Conservation (phyloP, 37 sponge, comb jelly and placozoan species). For the Oscarella lobularis region DNA sequence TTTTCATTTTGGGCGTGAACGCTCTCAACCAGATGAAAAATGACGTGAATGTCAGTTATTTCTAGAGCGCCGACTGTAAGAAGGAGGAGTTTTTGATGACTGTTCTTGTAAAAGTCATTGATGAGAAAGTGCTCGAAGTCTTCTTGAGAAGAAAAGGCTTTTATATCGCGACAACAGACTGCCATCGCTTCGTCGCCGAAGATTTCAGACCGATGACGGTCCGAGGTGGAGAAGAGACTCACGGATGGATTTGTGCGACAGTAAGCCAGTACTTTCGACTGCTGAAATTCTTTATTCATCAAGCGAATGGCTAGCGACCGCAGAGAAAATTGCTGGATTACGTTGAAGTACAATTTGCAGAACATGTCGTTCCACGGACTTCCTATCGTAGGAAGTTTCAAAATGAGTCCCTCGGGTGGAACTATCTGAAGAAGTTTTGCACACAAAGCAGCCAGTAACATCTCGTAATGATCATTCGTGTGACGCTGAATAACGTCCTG, state of each 20-base stretch:
- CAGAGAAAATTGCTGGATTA: background rate
- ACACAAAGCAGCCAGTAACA: background rate
- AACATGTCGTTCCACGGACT: background rate
- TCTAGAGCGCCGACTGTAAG: background rate
- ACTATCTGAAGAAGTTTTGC: background rate
- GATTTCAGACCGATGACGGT: no score
- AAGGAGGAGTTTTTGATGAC: background rate
- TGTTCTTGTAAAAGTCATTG: background rate
- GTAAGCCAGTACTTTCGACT: background rate
- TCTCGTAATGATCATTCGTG: background rate
- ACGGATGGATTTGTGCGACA: background rate
- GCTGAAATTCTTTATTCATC: background rate
- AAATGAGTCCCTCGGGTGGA: background rate
- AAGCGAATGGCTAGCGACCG: background rate
- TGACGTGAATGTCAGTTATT: background rate
- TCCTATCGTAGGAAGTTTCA: background rate
- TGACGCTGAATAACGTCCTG: background rate
- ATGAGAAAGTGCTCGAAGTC: background rate
- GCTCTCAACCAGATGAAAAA: background rate
- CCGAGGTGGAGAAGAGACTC: background rate
- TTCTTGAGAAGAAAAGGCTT: background rate
- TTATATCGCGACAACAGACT: background rate
- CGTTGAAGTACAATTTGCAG: background rate
- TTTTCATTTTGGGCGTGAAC: background rate
- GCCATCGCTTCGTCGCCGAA: background rate